Conservation (phyloP, 2,797 vertebrate species). For the Bucorvus abyssinicus region DNA sequence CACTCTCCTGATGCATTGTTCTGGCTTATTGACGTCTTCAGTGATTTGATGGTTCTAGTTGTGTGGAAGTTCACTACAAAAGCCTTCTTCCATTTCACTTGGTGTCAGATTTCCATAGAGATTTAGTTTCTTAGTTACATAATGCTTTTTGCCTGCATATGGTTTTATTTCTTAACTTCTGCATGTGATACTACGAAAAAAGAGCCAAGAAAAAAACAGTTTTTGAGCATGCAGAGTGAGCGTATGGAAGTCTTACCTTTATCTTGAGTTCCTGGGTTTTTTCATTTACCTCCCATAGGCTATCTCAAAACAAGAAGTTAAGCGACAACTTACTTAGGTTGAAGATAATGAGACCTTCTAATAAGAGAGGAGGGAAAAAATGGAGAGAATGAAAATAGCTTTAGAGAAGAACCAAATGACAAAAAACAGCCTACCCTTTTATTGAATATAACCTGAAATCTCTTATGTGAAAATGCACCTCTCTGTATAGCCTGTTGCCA, state of each 20-base stretch:
- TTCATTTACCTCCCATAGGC: not conserved
- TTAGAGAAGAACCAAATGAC: not conserved
- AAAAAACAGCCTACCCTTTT: not conserved
- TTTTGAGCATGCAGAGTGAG: not conserved
- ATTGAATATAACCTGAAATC: not conserved
- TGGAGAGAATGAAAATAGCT: not conserved
- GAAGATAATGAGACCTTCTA: not conserved
- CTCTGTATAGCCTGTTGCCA: not conserved
- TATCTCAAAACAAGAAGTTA: not conserved
- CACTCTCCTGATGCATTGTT: not conserved
- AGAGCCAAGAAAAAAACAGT: not conserved
- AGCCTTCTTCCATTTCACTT: not conserved
- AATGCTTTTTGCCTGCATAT: not conserved
- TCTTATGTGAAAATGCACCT: not conserved
- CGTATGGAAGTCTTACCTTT: not conserved
- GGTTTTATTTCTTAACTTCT: not conserved
- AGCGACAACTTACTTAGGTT: not conserved
- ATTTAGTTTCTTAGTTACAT: not conserved
- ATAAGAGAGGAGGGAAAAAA: not conserved
- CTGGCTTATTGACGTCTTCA: not conserved
- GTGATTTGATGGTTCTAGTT: not conserved
- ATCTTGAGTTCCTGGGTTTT: not conserved
- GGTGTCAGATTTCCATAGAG: not conserved
- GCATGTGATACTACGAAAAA: not conserved
- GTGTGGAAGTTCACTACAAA: not conserved